Evolutionary conservation across 2,888 invertebrate species (phyloP).

Genomic region (Aleiodes alternator): DNA sequence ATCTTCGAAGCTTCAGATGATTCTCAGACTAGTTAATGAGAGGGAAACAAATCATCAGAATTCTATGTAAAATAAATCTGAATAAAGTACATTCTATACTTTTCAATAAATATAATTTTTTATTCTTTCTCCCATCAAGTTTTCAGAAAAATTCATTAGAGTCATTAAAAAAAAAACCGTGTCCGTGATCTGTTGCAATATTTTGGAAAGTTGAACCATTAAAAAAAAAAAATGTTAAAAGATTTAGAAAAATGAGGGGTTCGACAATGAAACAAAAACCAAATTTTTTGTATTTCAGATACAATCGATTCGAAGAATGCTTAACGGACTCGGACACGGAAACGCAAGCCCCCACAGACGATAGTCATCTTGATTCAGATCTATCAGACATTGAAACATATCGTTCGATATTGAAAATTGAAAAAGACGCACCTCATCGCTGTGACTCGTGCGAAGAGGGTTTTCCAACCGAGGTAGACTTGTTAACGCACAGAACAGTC

Average conservation of each 20-base stretch:
- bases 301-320: background rate
- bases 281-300: constrained; percentile 38
- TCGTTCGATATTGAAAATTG: background rate
- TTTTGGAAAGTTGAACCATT: background rate
- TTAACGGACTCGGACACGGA: background rate
- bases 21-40: constrained; percentile 35
- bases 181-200: constrained; percentile 2
- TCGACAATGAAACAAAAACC: constrained; percentile 20
- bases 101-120: constrained; percentile 47
- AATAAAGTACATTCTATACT: constrained; percentile 61
- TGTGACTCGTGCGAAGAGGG: constrained; percentile 62
- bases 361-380: background rate
- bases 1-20: constrained; percentile 13
- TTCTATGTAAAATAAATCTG: constrained; percentile 56
- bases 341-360: background rate
- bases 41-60: constrained; percentile 36
- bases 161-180: constrained; percentile 14
- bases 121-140: background rate
- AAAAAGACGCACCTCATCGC: constrained; percentile 20
- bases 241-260: background rate
- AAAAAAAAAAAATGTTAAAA: background rate
- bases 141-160: too few species aligned
- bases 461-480: constrained; percentile 51
- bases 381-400: too few species aligned
- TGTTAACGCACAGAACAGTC: constrained; percentile 60